phyloP scores from a whole-genome alignment of 2,888 invertebrate genomes.

The Hermaeophaga mercurialis region DNA sequence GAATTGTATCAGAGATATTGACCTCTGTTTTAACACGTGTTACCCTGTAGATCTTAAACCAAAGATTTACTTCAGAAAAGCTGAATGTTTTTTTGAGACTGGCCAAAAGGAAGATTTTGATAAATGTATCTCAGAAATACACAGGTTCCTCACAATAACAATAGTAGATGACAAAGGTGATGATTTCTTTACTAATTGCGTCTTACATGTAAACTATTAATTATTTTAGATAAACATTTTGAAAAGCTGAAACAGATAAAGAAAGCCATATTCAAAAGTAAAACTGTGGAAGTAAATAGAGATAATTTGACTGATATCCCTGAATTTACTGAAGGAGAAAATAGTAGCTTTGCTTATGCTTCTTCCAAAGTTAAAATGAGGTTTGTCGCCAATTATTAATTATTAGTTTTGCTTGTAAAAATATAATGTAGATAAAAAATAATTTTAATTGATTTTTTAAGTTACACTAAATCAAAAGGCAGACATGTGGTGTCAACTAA shows the following conservation, averaged over 20 bases:
- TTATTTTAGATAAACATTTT: slow-evolving; percentile 46
- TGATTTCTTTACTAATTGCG: too few relatives aligned
- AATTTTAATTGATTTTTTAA: slow-evolving; percentile 39
- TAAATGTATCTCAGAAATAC: slow-evolving; percentile 43
- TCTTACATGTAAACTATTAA: too few relatives aligned
- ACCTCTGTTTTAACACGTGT: slow-evolving; percentile 63
- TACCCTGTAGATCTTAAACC: slow-evolving; percentile 67
- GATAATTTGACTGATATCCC: slow-evolving; percentile 53
- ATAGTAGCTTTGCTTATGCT: slow-evolving; percentile 61
- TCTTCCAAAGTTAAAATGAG: slow-evolving; percentile 61
- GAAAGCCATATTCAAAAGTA: slow-evolving; percentile 40
- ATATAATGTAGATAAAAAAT: neutral
- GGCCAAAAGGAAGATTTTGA: slow-evolving; percentile 44
- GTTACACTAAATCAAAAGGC: slow-evolving; percentile 64
- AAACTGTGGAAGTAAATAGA: slow-evolving; percentile 37
- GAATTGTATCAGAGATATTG: slow-evolving; percentile 69
- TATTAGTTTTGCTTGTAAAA: slow-evolving; percentile 6
- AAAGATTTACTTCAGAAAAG: slow-evolving; percentile 70
- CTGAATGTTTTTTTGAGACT: slow-evolving; percentile 67
- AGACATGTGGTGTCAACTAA: slow-evolving; percentile 69
- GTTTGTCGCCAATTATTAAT: slow-evolving; percentile 41
- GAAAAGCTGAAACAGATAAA: slow-evolving; percentile 48
- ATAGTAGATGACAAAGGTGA: slow-evolving; percentile 45
- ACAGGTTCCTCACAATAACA: slow-evolving; percentile 40
- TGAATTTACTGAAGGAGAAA: slow-evolving; percentile 58